Base-by-base conservation (phyloP, 92 coral and sea anemone species). In the Metridium senile region DNA sequence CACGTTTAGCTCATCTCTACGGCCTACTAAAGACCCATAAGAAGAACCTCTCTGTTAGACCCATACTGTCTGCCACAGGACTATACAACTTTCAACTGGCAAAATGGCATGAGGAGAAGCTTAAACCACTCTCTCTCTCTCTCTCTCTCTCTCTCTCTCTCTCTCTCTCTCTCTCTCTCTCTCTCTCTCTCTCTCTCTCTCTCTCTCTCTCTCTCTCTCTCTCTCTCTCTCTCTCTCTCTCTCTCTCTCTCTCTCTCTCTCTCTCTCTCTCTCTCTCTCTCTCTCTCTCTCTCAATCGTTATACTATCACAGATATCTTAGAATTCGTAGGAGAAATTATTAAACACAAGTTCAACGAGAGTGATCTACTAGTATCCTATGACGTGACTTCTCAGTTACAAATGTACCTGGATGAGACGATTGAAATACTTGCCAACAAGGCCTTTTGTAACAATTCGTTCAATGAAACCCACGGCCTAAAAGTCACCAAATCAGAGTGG, bases 21-120 rank as follows among this genome's bases (percentile, higher is more conserved):
- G 82, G 71, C 19, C 70, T 82, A 43, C 87, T 70, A 0, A 75
- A 82, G 62, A 82, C 82, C n/a, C 76, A 58, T n/a, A n/a, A n/a
- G n/a, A n/a, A n/a, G n/a, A n/a, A n/a, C n/a, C 63, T 83, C 54
- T 54, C 70, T 26, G 62, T 83, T 73, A 71, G 75, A 20, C 87
- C 83, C 31, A 83, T 83, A 22, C 74, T 83, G 33, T 83, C 78
- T 16, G 77, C 87, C 26, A 75, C 77, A 39, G 27, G 67, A 39
- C 73, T 62, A 31, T 77, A 82, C 35, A 76, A 76, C 39, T 84
- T 76, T 29, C 72, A 46, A 2, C 39, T 84, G 72, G 79, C 83
- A 19, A 69, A 83, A 77, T 83, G 79, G 78, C 35, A 76, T 20
- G 78, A 68, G 35, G 43, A 31, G 33, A 76, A 83, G 65, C 83